Evolutionary conservation across 2,888 invertebrate genomes (phyloP).

Genomic region (Drosophila multiciliata): DNA sequence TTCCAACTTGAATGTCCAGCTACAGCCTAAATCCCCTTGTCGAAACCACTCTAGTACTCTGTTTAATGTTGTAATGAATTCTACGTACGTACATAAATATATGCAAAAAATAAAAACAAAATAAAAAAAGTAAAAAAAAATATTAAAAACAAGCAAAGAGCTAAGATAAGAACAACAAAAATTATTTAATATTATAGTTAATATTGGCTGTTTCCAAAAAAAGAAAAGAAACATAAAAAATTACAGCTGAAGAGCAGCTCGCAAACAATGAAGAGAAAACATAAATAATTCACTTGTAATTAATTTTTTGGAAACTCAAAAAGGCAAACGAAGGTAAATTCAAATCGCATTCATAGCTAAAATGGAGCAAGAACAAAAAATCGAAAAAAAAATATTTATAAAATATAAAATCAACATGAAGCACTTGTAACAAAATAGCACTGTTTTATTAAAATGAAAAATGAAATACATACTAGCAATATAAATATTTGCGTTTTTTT

Average conservation of each 20-base stretch:
- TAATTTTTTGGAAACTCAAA: slow-evolving; percentile 54
- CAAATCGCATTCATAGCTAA: slow-evolving; percentile 50
- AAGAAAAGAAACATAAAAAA: slow-evolving; percentile 34
- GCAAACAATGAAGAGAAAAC: slow-evolving; percentile 19
- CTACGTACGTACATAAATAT: slow-evolving; percentile 50
- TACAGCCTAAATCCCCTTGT: slow-evolving; percentile 30
- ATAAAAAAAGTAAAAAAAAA: slow-evolving; percentile 27
- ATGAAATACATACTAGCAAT: slow-evolving; percentile 73
- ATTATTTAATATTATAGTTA: slow-evolving; percentile 55
- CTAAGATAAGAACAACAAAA: slow-evolving; percentile 20
- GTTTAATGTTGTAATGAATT: slow-evolving; percentile 75
- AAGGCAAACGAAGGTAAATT: slow-evolving; percentile 44
- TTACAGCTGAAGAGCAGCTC: slow-evolving; percentile 26
- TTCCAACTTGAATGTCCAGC: slow-evolving; percentile 57
- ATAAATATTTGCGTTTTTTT: slow-evolving; percentile 51
- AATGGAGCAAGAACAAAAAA: slow-evolving; percentile 31
- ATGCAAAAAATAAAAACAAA: slow-evolving; percentile 30
- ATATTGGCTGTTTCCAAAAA: slow-evolving; percentile 59
- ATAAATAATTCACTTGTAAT: slow-evolving; percentile 43
- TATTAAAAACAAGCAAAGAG: slow-evolving; percentile 5
- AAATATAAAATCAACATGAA: slow-evolving; percentile 56
- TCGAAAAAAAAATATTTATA: slow-evolving; percentile 20
- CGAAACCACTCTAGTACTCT: slow-evolving; percentile 62
- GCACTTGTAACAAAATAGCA: slow-evolving; percentile 81
- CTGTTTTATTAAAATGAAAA: slow-evolving; percentile 76